A percentile compares a stretch with the other conserved stretches of the same genome.
Evolutionary conservation across 2,113 vertebrate genomes (phyloP).

Genomic region (Cygnus buccinator): DNA sequence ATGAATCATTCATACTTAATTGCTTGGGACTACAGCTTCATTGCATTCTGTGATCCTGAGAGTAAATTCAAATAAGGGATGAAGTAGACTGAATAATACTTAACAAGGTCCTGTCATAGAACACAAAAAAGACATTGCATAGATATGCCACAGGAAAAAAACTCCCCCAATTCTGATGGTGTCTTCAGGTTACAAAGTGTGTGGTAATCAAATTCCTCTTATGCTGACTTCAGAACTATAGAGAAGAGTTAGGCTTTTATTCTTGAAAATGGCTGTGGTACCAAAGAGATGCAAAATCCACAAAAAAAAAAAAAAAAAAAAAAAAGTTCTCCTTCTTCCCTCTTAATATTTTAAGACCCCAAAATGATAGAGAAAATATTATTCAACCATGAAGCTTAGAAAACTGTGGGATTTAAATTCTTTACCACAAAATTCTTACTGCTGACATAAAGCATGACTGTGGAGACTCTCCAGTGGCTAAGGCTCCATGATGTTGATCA

Average conservation of each 20-base stretch:
- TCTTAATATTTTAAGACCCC: neutral
- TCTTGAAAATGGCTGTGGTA: neutral
- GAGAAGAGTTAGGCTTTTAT: neutral
- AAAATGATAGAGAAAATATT: neutral
- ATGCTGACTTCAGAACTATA: neutral
- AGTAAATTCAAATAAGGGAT: slow-evolving; percentile 36
- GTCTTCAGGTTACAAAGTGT: neutral
- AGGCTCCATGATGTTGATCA: neutral
- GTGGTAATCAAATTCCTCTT: neutral
- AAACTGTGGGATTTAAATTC: neutral
- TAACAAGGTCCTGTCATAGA: neutral
- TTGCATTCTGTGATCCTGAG: slow-evolving; percentile 28
- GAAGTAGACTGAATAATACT: neutral
- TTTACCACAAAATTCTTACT: neutral
- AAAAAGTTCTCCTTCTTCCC: neutral
- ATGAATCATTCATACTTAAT: slow-evolving; percentile 51
- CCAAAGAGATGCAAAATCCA: neutral
- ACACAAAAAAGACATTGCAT: neutral
- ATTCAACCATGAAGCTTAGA: neutral
- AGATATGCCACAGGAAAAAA: neutral
- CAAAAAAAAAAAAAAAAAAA: neutral
- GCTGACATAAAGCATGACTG: neutral
- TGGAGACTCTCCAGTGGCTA: neutral
- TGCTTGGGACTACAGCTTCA: slow-evolving; percentile 24
- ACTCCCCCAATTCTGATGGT: neutral